A percentile compares a stretch with the other conserved stretches of the same genome.
Evolutionary conservation across 2,888 invertebrate genomes (phyloP).

Genomic region (Morinoia aosen): DNA sequence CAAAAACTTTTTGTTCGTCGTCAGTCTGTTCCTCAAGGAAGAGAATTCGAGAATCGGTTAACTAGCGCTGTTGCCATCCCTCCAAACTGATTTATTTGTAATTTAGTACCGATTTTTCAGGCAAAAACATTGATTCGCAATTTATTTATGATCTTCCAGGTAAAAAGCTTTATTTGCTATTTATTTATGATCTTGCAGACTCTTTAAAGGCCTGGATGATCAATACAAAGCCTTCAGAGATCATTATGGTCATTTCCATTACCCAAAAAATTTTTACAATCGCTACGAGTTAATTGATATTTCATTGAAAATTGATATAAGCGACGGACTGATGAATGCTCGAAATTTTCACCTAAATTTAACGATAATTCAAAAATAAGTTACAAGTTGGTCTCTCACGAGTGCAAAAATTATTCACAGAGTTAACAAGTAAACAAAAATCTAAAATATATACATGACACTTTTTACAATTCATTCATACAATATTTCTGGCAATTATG

Average conservation of each 20-base stretch:
- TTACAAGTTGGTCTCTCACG: background rate
- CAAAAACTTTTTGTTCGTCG: background rate
- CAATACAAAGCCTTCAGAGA: background rate
- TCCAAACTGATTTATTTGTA: background rate
- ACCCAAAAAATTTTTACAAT: background rate
- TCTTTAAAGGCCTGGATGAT: background rate
- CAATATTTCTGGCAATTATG: no score
- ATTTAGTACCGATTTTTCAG: background rate
- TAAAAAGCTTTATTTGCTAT: background rate
- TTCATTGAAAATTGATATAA: background rate
- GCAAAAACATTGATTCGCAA: background rate
- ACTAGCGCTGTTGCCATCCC: background rate
- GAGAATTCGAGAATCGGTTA: background rate
- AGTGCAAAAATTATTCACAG: background rate
- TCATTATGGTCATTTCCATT: background rate
- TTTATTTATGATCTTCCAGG: background rate
- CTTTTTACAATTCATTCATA: no score
- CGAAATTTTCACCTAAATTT: background rate
- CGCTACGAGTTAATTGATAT: no score
- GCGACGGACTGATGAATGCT: background rate
- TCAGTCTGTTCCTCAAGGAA: background rate
- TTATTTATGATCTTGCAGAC: background rate
- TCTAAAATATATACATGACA: no score
- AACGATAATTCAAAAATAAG: background rate
- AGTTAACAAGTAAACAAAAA: no score